Evolutionary conservation across 2,888 invertebrate genomes (phyloP).

Genomic region (Microctonus brassicae): DNA sequence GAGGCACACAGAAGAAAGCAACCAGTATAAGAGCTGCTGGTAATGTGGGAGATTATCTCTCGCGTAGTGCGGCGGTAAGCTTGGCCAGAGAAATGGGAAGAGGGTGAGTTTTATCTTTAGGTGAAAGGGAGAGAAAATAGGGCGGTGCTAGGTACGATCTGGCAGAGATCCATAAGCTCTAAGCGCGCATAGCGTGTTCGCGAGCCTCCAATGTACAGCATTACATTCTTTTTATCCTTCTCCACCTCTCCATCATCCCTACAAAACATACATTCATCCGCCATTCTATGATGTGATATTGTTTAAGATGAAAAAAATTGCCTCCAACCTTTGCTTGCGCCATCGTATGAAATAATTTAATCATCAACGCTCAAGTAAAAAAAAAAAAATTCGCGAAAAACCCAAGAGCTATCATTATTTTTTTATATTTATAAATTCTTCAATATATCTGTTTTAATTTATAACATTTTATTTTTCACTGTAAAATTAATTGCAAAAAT

Average conservation of each 20-base stretch:
- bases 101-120: conserved; percentile 20
- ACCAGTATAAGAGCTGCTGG: conserved; percentile 29
- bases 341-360: background rate
- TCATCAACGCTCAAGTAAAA: background rate
- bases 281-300: conserved; percentile 14
- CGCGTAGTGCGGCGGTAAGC: background rate
- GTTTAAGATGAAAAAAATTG: conserved; percentile 1
- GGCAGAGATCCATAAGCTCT: conserved; percentile 37
- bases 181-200: conserved; percentile 18
- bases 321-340: background rate
- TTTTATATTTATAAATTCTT: background rate
- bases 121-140: conserved; percentile 4
- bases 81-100: conserved; percentile 1
- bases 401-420: background rate
- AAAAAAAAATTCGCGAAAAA: background rate
- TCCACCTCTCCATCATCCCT: background rate
- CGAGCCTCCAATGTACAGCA: conserved; percentile 5
- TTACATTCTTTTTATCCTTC: conserved; percentile 18
- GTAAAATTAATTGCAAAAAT: background rate
- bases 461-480: background rate
- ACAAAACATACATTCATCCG: conserved; percentile 14
- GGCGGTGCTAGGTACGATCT: conserved; percentile 19
- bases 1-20: conserved; percentile 16
- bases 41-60: conserved; percentile 38
- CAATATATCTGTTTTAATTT: background rate